Conservation (phyloP, 2,888 invertebrate species). For the Drosophila suboccidentalis region DNA sequence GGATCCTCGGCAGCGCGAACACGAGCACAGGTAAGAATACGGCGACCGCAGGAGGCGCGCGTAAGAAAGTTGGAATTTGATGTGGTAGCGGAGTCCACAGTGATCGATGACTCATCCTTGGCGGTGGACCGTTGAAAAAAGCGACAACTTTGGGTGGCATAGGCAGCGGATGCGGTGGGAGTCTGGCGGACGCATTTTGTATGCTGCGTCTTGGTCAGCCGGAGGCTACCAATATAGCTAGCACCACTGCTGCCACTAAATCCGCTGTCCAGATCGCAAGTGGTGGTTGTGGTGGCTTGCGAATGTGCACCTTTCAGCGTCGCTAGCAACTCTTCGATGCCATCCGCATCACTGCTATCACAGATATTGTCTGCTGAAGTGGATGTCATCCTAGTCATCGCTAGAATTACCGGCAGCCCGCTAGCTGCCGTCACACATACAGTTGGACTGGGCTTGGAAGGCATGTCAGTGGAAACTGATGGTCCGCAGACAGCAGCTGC, state of each 20-base stretch:
- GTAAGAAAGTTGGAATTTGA: slow-evolving; percentile 73
- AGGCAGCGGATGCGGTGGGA: slow-evolving; percentile 66
- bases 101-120: slow-evolving; percentile 40
- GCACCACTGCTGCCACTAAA: slow-evolving; percentile 94
- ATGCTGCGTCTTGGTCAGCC: slow-evolving; percentile 85
- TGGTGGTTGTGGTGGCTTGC: neutral
- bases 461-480: slow-evolving; percentile 14
- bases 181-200: slow-evolving; percentile 78
- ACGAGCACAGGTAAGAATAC: slow-evolving; percentile 85
- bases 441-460: slow-evolving; percentile 62
- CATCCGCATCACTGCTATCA: slow-evolving; percentile 86
- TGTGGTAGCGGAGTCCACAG: neutral
- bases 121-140: slow-evolving; percentile 81
- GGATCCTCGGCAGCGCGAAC: slow-evolving; percentile 86
- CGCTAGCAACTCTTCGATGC: slow-evolving; percentile 88
- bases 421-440: slow-evolving; percentile 82
- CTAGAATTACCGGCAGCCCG: slow-evolving; percentile 69
- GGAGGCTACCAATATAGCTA: slow-evolving; percentile 91
- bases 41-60: slow-evolving; percentile 85
- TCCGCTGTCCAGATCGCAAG: slow-evolving; percentile 89
- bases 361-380: slow-evolving; percentile 87
- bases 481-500: slow-evolving; percentile 64
- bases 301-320: slow-evolving; percentile 40
- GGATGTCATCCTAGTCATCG: slow-evolving; percentile 63
- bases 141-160: slow-evolving; percentile 83